Evolutionary conservation across 2,888 invertebrate genomes (phyloP).

Genomic region (Eulithis prunata): DNA sequence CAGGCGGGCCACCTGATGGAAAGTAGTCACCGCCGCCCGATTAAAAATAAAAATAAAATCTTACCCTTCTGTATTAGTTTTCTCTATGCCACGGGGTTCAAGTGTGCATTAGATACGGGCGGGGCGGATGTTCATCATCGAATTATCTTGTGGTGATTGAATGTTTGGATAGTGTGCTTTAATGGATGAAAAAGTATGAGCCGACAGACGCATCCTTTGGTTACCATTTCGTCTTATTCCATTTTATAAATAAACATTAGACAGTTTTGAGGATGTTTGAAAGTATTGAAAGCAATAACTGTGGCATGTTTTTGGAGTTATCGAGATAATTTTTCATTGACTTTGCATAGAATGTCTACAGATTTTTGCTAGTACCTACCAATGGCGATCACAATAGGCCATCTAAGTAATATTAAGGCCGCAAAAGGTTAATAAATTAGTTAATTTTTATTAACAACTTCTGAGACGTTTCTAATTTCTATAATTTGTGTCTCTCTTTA

Average conservation of each 20-base stretch:
- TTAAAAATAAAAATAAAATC: too few relatives aligned
- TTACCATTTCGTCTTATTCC: constrained; percentile 28
- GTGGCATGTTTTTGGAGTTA: neutral
- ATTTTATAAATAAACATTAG: constrained; percentile 25
- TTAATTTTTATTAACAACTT: too few relatives aligned
- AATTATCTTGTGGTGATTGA: constrained; percentile 66
- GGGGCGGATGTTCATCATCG: constrained; percentile 60
- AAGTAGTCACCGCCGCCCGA: too few relatives aligned
- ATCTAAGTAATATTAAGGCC: too few relatives aligned
- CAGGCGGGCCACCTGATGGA: too few relatives aligned
- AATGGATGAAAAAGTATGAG: constrained; percentile 36
- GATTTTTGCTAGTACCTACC: too few relatives aligned
- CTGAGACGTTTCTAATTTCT: too few relatives aligned
- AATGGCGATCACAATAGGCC: too few relatives aligned
- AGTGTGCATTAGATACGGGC: constrained; percentile 58
- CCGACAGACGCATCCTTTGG: constrained; percentile 36
- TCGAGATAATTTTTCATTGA: too few relatives aligned
- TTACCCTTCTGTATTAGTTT: constrained; percentile 21
- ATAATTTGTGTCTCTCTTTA: too few relatives aligned
- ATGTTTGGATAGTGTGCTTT: constrained; percentile 55
- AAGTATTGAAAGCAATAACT: neutral
- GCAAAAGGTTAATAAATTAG: too few relatives aligned
- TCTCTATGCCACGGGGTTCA: constrained; percentile 28
- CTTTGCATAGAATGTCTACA: too few relatives aligned
- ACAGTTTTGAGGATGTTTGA: constrained; percentile 12